Evolutionary conservation across 2,888 invertebrate species (phyloP).

Genomic region (Scrobipalpa atriplicella): DNA sequence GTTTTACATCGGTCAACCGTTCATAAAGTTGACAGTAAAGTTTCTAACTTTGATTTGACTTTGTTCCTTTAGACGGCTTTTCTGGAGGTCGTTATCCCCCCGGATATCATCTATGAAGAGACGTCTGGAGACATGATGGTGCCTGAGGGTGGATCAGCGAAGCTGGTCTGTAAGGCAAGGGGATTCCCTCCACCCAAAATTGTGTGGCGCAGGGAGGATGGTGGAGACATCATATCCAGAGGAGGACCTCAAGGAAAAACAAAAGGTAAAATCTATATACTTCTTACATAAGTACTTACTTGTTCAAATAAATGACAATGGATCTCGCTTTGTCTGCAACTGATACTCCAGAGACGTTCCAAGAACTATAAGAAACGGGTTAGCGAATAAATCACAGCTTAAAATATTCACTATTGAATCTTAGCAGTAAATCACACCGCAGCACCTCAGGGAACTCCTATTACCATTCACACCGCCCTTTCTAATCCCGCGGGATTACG

Average conservation of each 20-base stretch:
- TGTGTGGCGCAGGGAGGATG: slow-evolving; percentile 94
- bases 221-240: slow-evolving; percentile 90
- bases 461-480: slow-evolving; percentile 81
- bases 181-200: slow-evolving; percentile 94
- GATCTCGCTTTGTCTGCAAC: background rate
- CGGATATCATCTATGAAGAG: slow-evolving; percentile 94
- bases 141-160: slow-evolving; percentile 95
- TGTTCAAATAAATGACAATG: no score
- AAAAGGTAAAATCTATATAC: slow-evolving; percentile 75
- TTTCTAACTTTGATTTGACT: slow-evolving; percentile 14
- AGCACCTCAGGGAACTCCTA: slow-evolving; percentile 74
- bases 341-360: slow-evolving; percentile 28
- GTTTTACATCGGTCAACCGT: slow-evolving; percentile 20
- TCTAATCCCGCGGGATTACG: slow-evolving; percentile 79
- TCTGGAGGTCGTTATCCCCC: slow-evolving; percentile 95
- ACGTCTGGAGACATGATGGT: slow-evolving; percentile 97
- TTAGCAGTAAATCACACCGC: slow-evolving; percentile 80
- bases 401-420: slow-evolving; percentile 82
- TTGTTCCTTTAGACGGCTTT: slow-evolving; percentile 87
- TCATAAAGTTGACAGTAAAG: slow-evolving; percentile 11
- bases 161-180: slow-evolving; percentile 92
- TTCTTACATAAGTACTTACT: no score
- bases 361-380: slow-evolving; percentile 53
- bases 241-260: slow-evolving; percentile 88
- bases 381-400: slow-evolving; percentile 72